Conservation (phyloP, 2,797 vertebrate genomes). For the Uromys caudimaculatus region DNA sequence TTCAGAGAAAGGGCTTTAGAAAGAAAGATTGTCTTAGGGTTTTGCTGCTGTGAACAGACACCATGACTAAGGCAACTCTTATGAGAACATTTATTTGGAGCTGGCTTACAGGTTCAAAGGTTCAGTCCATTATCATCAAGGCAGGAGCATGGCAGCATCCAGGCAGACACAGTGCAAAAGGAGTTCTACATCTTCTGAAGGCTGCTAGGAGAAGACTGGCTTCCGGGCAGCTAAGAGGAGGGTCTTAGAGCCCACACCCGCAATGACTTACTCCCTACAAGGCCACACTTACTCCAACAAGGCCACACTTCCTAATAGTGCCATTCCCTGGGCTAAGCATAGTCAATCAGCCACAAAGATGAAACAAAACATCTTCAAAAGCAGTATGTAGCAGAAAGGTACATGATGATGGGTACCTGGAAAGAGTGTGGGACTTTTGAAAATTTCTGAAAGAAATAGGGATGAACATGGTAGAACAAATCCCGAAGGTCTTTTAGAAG, state of each 20-base stretch:
- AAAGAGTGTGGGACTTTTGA: neutral
- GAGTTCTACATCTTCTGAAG: neutral
- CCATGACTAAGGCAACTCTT: neutral
- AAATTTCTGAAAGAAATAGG: slow-evolving; percentile 1
- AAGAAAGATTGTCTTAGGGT: neutral
- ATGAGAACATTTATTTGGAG: neutral
- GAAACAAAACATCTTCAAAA: neutral
- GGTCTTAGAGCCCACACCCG: neutral
- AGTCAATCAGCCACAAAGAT: neutral
- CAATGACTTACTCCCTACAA: neutral
- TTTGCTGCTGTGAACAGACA: neutral
- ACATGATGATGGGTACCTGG: neutral
- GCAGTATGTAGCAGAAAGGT: neutral
- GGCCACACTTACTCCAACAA: neutral
- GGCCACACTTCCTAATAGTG: neutral
- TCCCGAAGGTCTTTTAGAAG: slow-evolving; percentile 29
- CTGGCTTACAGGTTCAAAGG: neutral
- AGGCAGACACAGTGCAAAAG: neutral
- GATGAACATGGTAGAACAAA: slow-evolving; percentile 8
- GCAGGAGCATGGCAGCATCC: neutral
- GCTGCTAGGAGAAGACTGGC: neutral
- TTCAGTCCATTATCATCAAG: neutral
- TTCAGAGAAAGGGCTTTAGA: neutral
- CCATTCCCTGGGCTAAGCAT: neutral
- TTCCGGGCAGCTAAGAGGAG: neutral